A percentile compares a stretch with the other conserved stretches of the same genome.
phyloP scores from a whole-genome alignment of 30 jellyfish, hydroid and myxozoan species.

The Sanderia malayensis region DNA sequence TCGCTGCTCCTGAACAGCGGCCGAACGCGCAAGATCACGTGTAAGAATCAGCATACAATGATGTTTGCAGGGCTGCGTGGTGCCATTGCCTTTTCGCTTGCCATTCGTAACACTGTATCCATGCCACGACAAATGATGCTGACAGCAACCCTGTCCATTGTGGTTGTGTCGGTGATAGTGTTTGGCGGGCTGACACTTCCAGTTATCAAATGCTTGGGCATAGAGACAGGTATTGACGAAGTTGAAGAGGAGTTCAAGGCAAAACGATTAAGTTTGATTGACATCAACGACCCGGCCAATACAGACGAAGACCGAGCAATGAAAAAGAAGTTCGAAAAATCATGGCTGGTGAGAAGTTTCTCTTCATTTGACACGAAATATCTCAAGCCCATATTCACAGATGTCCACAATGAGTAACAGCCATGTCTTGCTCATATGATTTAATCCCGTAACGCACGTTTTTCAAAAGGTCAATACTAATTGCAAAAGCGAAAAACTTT shows the following conservation, averaged over 20 bases:
- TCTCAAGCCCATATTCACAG: constrained; percentile 89
- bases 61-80: constrained; percentile 99
- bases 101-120: constrained; percentile 98
- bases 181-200: constrained; percentile 98
- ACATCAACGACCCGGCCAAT: constrained; percentile 87
- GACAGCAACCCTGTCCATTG: constrained; percentile 94
- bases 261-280: constrained; percentile 89
- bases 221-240: constrained; percentile 98
- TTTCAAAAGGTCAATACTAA: too few species aligned
- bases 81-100: constrained; percentile 99
- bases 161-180: constrained; percentile 87
- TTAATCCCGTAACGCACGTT: too few species aligned
- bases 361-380: constrained; percentile 87
- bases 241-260: constrained; percentile 99
- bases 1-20: constrained; percentile 84
- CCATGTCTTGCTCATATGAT: too few species aligned
- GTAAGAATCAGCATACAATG: constrained; percentile 90
- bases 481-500: too few species aligned
- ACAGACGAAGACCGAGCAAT: constrained; percentile 98
- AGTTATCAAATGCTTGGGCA: constrained; percentile 83
- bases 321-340: constrained; percentile 90
- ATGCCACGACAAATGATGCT: constrained; percentile 99
- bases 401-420: constrained; percentile 73
- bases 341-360: constrained; percentile 98
- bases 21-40: constrained; percentile 85